Base-by-base conservation (phyloP, 2,888 invertebrate genomes). In the Pristionchus fissidentatus region DNA sequence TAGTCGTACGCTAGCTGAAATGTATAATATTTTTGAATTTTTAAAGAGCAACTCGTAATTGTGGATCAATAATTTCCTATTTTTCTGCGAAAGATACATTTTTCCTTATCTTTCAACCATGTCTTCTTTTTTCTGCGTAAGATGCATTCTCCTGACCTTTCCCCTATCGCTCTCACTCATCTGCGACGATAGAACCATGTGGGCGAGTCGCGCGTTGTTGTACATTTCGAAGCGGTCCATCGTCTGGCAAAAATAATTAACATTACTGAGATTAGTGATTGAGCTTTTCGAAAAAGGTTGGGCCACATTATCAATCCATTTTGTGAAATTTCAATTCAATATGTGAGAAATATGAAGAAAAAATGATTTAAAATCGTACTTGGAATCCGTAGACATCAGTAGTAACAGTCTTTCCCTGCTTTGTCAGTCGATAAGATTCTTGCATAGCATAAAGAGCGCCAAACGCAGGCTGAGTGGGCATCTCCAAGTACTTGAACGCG, bases 181-280 rank as follows among this genome's bases (percentile, higher is more conserved):
- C 75, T 49, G 49, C 49, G 46, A 46, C 1, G 49, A 46, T 8
- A 77, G 49, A 8, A n/a, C 1, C 70, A 70, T 41, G 19, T 70
- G 70, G 4, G 70, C 70, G 3, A 70, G 26, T 41, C 22, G 22
- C 41, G 70, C 70, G 41, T 70, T 70, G 41, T 70, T 70, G 70
- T 70, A 70, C 70, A 70, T 70, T 4, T 70, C 70, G 70, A 70
- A 70, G 4, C 70, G 70, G 19, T 70, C 26, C 70, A 41, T 70
- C 3, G n/a, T 41, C 70, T 70, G 70, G 4, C n/a, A n/a, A n/a
- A 26, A 43, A 10, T 55, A 55, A 8, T 55, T 4, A 15, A 55
- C n/a, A n/a, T n/a, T n/a, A n/a, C n/a, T n/a, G n/a, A n/a, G n/a
- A n/a, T n/a, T n/a, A n/a, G n/a, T n/a, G n/a, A n/a, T n/a, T n/a